phyloP scores from a whole-genome alignment of 2,888 invertebrate species.

The Spodoptera exigua region DNA sequence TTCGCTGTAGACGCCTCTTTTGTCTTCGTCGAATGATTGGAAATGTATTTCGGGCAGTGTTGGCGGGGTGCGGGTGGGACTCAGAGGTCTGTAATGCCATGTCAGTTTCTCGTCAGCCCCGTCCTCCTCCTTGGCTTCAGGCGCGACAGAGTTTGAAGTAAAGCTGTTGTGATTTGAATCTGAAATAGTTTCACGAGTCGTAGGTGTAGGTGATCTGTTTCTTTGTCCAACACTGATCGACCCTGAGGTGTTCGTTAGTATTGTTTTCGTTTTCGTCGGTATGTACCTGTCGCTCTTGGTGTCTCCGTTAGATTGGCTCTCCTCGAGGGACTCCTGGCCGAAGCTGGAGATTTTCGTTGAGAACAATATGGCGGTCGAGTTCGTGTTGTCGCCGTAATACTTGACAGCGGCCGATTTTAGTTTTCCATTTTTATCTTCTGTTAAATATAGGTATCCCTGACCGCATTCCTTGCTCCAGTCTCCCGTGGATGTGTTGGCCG shows the following conservation, averaged over 20 bases:
- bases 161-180: slow-evolving; percentile 70
- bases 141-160: slow-evolving; percentile 71
- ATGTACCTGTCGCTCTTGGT: slow-evolving; percentile 83
- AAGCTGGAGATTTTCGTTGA: slow-evolving; percentile 88
- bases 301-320: slow-evolving; percentile 79
- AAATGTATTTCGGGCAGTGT: slow-evolving; percentile 83
- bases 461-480: slow-evolving; percentile 81
- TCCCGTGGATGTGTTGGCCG: slow-evolving; percentile 67
- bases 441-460: slow-evolving; percentile 82
- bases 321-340: slow-evolving; percentile 85
- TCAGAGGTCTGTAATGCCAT: slow-evolving; percentile 85
- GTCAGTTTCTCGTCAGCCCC: slow-evolving; percentile 78
- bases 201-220: slow-evolving; percentile 83
- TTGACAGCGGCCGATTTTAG: slow-evolving; percentile 81
- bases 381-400: slow-evolving; percentile 79
- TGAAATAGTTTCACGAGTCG: slow-evolving; percentile 81
- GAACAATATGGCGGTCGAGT: slow-evolving; percentile 83
- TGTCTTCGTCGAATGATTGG: slow-evolving; percentile 87
- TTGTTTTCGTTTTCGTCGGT: slow-evolving; percentile 83
- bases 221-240: slow-evolving; percentile 82
- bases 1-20: slow-evolving; percentile 80
- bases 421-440: slow-evolving; percentile 78
- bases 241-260: slow-evolving; percentile 79
- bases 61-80: slow-evolving; percentile 76
- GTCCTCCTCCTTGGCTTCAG: slow-evolving; percentile 58